Conservation (phyloP, 2,797 vertebrate species). For the Pseudomugil gertrudae region DNA sequence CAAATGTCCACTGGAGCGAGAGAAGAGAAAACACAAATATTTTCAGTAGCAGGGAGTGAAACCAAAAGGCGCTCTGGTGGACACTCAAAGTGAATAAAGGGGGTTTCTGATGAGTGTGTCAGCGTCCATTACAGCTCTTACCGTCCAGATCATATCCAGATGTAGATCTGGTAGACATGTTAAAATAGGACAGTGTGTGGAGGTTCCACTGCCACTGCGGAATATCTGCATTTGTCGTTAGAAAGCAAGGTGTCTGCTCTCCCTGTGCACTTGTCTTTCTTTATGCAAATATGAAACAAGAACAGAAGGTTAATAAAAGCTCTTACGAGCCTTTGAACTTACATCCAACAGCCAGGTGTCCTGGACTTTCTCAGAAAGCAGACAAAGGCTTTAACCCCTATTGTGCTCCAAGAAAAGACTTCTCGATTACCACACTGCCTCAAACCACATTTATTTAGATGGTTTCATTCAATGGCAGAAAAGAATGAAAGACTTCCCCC, state of each 20-base stretch:
- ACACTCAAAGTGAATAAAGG: constrained; percentile 76
- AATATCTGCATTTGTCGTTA: constrained; percentile 63
- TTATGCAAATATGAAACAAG: constrained; percentile 33
- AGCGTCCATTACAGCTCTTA: constrained; percentile 73
- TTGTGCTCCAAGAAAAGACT: constrained; percentile 72
- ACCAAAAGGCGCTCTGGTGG: constrained; percentile 69
- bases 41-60: constrained; percentile 76
- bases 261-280: constrained; percentile 64
- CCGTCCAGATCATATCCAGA: constrained; percentile 75
- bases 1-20: constrained; percentile 71
- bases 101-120: constrained; percentile 71
- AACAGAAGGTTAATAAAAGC: constrained; percentile 54
- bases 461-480: constrained; percentile 58
- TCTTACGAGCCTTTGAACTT: constrained; percentile 64
- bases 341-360: constrained; percentile 74
- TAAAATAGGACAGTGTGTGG: constrained; percentile 46
- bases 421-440: constrained; percentile 59
- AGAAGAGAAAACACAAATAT: constrained; percentile 75
- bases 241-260: constrained; percentile 69
- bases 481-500: constrained; percentile 44
- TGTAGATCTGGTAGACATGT: constrained; percentile 54
- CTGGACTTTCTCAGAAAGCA: constrained; percentile 57
- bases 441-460: constrained; percentile 54
- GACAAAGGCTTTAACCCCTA: constrained; percentile 55
- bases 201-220: constrained; percentile 41